Evolutionary conservation across 2,113 vertebrate genomes (phyloP).

Genomic region (Sylvietta virens): DNA sequence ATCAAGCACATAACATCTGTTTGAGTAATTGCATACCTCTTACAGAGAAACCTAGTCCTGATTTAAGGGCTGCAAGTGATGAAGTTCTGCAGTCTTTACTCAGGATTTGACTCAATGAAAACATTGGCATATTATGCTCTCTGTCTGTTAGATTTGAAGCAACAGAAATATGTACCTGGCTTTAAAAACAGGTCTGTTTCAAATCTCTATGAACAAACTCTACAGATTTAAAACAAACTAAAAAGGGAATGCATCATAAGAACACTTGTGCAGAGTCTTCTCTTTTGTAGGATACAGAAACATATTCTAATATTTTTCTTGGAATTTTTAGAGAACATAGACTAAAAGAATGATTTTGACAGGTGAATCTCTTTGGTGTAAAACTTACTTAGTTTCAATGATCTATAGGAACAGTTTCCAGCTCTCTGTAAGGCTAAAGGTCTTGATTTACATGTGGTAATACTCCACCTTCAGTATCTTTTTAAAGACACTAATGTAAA

Average conservation of each 20-base stretch:
- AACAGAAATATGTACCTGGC: neutral
- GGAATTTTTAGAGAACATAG: neutral
- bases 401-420: neutral
- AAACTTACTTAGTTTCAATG: neutral
- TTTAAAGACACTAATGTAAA: neutral
- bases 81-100: slow-evolving; percentile 15
- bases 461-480: neutral
- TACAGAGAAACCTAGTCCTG: neutral
- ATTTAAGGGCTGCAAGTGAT: slow-evolving; percentile 33
- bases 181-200: slow-evolving; percentile 12
- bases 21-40: slow-evolving; percentile 10
- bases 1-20: slow-evolving; percentile 34
- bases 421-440: neutral
- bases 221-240: slow-evolving; percentile 1
- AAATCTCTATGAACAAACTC: neutral
- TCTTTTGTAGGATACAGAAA: neutral
- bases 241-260: neutral
- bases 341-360: neutral
- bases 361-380: neutral
- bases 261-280: neutral
- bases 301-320: neutral
- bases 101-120: neutral
- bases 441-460: neutral
- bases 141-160: neutral
- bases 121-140: neutral